Conservation (phyloP, 2,113 vertebrate genomes). For the Bubo blakistoni region DNA sequence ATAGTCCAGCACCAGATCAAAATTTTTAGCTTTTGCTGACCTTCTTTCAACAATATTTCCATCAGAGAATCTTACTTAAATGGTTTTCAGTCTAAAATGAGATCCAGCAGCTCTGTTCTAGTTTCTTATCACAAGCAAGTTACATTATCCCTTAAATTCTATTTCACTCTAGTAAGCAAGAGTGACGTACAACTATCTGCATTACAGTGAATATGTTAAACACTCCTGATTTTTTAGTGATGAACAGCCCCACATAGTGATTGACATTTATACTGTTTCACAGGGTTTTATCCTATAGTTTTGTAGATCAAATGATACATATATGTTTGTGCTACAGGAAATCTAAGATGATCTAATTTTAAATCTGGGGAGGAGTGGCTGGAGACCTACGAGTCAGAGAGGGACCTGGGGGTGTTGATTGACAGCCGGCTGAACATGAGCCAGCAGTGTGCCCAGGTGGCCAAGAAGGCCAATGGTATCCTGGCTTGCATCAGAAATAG, state of each 20-base stretch:
- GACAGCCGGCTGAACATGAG: too few species aligned
- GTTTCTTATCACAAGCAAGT: background rate
- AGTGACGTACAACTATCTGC: background rate
- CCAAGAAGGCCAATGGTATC: too few species aligned
- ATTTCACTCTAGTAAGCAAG: background rate
- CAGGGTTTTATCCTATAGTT: background rate
- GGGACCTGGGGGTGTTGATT: too few species aligned
- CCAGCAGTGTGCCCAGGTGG: too few species aligned
- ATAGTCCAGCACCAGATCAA: background rate
- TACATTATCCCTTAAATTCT: background rate
- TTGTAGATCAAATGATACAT: background rate
- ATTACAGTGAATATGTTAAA: background rate
- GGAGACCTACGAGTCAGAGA: too few species aligned
- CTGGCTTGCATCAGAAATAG: too few species aligned
- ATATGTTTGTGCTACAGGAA: background rate
- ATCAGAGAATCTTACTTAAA: background rate
- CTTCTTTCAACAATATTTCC: background rate
- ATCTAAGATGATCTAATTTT: background rate
- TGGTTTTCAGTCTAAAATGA: background rate
- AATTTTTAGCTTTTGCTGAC: background rate
- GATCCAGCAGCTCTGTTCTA: background rate
- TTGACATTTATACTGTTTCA: background rate
- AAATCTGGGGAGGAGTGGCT: too few species aligned
- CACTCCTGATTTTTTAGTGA: background rate
- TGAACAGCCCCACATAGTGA: background rate